Evolutionary conservation across 2,797 vertebrate species (phyloP), one percentile per base, ranked within the genome.

Genomic region (Etheostoma nigrum): DNA sequence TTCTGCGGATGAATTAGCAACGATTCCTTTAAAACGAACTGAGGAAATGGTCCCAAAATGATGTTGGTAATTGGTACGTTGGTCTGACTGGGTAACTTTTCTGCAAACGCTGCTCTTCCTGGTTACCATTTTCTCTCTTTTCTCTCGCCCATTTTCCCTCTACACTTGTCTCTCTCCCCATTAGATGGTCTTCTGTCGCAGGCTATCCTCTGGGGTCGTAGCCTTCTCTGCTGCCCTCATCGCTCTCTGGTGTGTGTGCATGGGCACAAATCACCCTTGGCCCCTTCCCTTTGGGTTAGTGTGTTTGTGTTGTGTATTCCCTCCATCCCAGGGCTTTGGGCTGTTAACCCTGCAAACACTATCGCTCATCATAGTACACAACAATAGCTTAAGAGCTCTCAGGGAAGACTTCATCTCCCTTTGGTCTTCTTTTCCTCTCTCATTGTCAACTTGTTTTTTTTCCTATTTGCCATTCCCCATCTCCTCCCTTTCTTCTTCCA

Each of bases 261-360:
- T 70, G 62, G 77, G 44, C 68, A 12, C 53, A 5, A 18, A 80
- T 67, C 72, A 67, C 47, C 72, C 72, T 79, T 1, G 2, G 15
- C 49, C 18, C 30, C n/a, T 27, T 63, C 30, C 45, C 51, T 48
- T 13, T 36, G 36, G 59, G 51, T 49, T 58, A 63, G 70, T 79
- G 58, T 64, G 51, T 77, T 40, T 76, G 42, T 67, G 47, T 33
- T 72, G 72, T 69, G 62, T 76, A 48, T 74, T 72, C 58, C 72
- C 82, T 81, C 58, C 45, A 19, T 77, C 76, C 72, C 59, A 6
- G 13, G 44, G 70, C 66, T 84, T 76, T 40, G 66, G 67, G 49
- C 78, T 62, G 81, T 89, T 92, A 87, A 87, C 82, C 86, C 80
- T 61, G 68, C 85, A 82, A 90, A 92, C 85, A 89, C 78, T 27